A percentile compares a stretch with the other conserved stretches of the same genome.
Evolutionary conservation across 2,888 invertebrate genomes (phyloP).

Genomic region (Lithophane leautieri): DNA sequence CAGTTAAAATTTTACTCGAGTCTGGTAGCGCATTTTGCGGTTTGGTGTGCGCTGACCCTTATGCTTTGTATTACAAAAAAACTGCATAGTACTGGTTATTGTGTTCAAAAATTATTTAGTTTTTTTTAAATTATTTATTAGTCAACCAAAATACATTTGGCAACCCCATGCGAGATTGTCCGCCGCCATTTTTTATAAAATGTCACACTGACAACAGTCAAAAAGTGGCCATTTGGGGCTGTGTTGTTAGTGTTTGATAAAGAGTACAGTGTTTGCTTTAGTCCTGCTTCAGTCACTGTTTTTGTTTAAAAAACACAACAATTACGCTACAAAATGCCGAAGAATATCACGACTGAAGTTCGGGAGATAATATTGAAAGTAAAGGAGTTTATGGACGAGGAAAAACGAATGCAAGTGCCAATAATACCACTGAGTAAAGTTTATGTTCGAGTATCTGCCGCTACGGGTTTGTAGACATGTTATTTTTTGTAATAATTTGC

Average conservation of each 20-base stretch:
- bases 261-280: background rate
- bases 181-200: slow-evolving; percentile 43
- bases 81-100: too few relatives aligned
- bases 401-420: slow-evolving; percentile 88
- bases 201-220: slow-evolving; percentile 58
- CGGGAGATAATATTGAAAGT: slow-evolving; percentile 88
- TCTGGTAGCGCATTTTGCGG: too few relatives aligned
- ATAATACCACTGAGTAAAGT: slow-evolving; percentile 88
- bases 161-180: slow-evolving; percentile 12
- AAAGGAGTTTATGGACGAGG: slow-evolving; percentile 88
- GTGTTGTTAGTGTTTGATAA: too few relatives aligned
- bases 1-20: too few relatives aligned
- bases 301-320: slow-evolving; percentile 53
- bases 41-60: too few relatives aligned
- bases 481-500: slow-evolving; percentile 15
- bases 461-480: slow-evolving; percentile 79
- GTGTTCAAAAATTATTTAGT: too few relatives aligned
- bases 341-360: slow-evolving; percentile 87
- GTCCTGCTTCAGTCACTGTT: slow-evolving; percentile 39
- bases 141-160: slow-evolving; percentile 15
- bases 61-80: too few relatives aligned
- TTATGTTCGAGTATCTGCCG: slow-evolving; percentile 86
- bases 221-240: slow-evolving; percentile 56
- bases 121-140: background rate
- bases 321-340: slow-evolving; percentile 80